phyloP scores from a whole-genome alignment of 2,797 vertebrate species.

The Notolepis coatsorum region DNA sequence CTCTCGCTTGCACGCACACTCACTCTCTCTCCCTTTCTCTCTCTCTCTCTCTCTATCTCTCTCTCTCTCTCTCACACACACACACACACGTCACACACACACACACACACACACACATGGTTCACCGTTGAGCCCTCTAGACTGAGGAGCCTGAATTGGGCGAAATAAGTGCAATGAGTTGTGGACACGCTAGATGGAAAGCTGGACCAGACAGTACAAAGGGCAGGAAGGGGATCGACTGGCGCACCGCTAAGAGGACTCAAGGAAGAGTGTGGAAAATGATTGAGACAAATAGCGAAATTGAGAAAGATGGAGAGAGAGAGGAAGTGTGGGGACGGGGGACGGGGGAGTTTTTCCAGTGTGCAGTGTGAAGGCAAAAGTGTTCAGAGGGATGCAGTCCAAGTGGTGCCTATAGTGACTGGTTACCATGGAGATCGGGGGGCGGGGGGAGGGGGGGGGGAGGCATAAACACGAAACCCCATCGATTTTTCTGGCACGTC shows the following conservation, averaged over 20 bases:
- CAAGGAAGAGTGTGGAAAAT: conserved; percentile 24
- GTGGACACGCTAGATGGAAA: conserved; percentile 9
- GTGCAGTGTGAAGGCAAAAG: conserved; percentile 57
- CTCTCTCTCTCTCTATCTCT: no score
- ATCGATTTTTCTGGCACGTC: conserved; percentile 53
- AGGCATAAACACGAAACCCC: conserved; percentile 57
- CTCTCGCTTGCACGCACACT: no score
- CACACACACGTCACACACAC: no score
- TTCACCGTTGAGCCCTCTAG: not conserved
- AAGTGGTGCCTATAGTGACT: conserved; percentile 52
- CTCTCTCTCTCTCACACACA: no score
- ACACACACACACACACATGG: conserved; percentile 7
- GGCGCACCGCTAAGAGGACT: conserved; percentile 13
- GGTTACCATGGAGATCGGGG: conserved; percentile 68
- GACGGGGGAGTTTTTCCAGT: conserved; percentile 52
- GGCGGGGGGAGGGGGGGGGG: conserved; percentile 31
- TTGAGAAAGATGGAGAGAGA: conserved; percentile 25
- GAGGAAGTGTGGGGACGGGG: conserved; percentile 45
- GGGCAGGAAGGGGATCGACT: not conserved
- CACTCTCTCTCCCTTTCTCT: no score
- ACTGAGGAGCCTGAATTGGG: not conserved
- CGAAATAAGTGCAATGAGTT: not conserved
- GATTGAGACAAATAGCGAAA: conserved; percentile 26
- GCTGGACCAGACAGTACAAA: not conserved
- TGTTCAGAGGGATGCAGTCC: conserved; percentile 47